Evolutionary conservation across 2,113 vertebrate genomes (phyloP).

Genomic region (Microtus richardsoni): DNA sequence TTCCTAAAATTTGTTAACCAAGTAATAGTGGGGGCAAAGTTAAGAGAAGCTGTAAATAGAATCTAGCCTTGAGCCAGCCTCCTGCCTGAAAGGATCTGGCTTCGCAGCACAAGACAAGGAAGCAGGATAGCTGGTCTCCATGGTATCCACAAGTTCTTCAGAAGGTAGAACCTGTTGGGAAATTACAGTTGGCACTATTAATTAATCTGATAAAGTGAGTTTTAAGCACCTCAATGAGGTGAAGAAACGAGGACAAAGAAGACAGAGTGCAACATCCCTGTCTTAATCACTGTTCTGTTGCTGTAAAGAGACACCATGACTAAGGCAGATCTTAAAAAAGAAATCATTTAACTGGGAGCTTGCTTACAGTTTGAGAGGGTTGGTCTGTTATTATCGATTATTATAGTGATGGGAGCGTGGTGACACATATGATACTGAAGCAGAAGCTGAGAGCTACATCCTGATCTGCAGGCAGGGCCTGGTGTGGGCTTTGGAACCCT

Average conservation of each 20-base stretch:
- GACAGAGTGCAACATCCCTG: slow-evolving; percentile 1
- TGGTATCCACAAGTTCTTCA: neutral
- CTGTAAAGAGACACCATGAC: neutral
- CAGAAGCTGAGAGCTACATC: neutral
- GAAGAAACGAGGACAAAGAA: neutral
- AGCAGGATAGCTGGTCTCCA: neutral
- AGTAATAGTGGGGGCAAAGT: neutral
- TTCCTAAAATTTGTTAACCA: slow-evolving; percentile 19
- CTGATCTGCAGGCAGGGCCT: neutral
- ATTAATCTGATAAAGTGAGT: slow-evolving; percentile 12
- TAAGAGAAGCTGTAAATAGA: neutral
- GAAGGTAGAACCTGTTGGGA: neutral
- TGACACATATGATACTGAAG: neutral
- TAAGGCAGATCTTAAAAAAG: neutral
- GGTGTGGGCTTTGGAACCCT: neutral
- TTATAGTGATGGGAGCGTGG: neutral
- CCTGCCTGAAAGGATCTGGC: neutral
- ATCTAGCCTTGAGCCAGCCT: neutral
- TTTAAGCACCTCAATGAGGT: neutral
- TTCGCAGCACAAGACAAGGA: neutral
- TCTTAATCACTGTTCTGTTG: neutral
- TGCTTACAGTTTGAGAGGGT: neutral
- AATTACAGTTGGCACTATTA: slow-evolving; percentile 1
- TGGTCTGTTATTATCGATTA: neutral
- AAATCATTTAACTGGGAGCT: neutral